These are phyloP conservation scores for Poeciliopsis prolifica DNA, from an alignment of 2,113 vertebrate genomes.

Conservation along the genomic window DNA sequence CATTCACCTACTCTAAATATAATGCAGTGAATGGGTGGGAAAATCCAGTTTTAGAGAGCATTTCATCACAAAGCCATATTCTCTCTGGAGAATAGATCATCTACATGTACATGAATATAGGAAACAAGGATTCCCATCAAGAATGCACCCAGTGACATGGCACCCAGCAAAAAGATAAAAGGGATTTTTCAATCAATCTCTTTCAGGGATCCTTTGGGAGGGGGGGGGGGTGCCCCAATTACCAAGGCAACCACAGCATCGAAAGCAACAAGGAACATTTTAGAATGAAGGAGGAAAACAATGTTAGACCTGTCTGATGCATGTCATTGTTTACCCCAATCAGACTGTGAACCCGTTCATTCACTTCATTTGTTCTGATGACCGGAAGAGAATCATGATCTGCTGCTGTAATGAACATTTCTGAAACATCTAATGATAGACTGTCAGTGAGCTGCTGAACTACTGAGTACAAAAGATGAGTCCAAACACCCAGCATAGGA, in stretches of 20 bases:
- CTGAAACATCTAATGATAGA: not conserved
- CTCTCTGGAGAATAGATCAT: not conserved
- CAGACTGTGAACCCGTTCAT: not conserved
- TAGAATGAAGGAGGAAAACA: slow-evolving; percentile 35
- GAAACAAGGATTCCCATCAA: no score
- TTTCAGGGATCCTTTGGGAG: not conserved
- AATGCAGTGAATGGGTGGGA: not conserved
- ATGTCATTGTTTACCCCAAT: not conserved
- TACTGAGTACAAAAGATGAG: not conserved
- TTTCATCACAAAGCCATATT: not conserved
- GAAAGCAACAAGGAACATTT: slow-evolving; percentile 26
- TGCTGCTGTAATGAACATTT: not conserved
- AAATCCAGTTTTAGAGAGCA: not conserved
- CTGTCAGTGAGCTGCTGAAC: not conserved
- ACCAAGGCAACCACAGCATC: slow-evolving; percentile 64
- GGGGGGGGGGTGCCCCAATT: slow-evolving; percentile 28
- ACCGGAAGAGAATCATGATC: not conserved
- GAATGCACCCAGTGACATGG: not conserved
- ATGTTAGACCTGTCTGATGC: not conserved
- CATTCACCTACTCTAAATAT: not conserved
- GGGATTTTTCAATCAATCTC: slow-evolving; percentile 38
- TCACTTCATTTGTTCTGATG: not conserved
- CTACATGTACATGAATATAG: not conserved
- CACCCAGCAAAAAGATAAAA: slow-evolving; percentile 33
- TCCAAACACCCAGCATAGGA: not conserved